Evolutionary conservation across 2,888 invertebrate genomes (phyloP).

Genomic region (Drosophila longiperda): DNA sequence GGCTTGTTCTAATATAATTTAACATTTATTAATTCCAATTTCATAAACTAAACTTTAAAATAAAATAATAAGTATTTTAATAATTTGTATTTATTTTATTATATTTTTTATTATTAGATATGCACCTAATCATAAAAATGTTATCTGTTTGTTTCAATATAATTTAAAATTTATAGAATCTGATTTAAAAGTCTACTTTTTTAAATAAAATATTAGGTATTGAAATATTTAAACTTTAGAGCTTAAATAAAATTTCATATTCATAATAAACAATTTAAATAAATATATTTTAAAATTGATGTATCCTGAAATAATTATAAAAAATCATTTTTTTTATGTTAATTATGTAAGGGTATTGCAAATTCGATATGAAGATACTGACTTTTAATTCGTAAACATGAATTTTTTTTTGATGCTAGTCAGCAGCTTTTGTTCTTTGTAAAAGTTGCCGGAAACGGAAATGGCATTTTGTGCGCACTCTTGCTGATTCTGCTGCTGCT

Average conservation of each 20-base stretch:
- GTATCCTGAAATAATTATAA: neutral
- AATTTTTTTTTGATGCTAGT: constrained; percentile 1
- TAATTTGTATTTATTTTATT: too few relatives aligned
- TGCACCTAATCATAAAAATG: too few relatives aligned
- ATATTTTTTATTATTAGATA: too few relatives aligned
- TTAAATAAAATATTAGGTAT: neutral
- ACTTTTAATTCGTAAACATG: neutral
- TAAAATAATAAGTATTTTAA: too few relatives aligned
- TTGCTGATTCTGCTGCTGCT: constrained; percentile 5
- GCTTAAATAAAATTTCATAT: too few relatives aligned
- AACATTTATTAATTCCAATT: too few relatives aligned
- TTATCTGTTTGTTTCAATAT: too few relatives aligned
- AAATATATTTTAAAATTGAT: neutral
- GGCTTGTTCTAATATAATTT: too few relatives aligned
- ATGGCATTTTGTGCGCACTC: constrained; percentile 73
- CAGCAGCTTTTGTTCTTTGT: constrained; percentile 59
- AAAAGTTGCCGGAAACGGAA: constrained; percentile 78
- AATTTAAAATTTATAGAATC: neutral
- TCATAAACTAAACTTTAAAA: too few relatives aligned
- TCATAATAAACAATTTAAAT: neutral
- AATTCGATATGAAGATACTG: neutral
- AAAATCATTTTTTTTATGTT: neutral
- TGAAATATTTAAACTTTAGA: neutral
- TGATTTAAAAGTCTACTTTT: neutral
- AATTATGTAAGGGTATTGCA: constrained; percentile 11